These are phyloP conservation scores for Hirudinaria manillensis DNA, from an alignment of 2,888 invertebrate genomes.

Conservation along the genomic window DNA sequence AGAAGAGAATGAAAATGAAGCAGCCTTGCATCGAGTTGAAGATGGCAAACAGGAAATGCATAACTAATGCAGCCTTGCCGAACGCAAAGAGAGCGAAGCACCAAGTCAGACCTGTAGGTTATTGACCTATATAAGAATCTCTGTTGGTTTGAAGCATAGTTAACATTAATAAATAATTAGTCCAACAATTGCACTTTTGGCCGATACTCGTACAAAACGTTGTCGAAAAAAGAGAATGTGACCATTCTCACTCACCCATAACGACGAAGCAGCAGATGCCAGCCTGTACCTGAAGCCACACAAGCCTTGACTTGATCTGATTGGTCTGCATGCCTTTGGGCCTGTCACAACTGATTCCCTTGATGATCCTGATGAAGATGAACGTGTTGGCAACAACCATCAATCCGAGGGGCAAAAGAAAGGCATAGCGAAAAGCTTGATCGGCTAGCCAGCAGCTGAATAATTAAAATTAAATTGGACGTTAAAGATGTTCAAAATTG, in stretches of 20 bases:
- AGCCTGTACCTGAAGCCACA: slow-evolving; percentile 49
- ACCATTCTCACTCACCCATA: slow-evolving; percentile 45
- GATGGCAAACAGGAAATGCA: slow-evolving; percentile 50
- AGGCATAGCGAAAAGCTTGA: slow-evolving; percentile 47
- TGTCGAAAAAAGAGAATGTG: too few species aligned
- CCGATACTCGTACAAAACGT: too few species aligned
- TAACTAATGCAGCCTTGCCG: slow-evolving; percentile 41
- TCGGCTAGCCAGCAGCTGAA: slow-evolving; percentile 47
- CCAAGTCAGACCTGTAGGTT: slow-evolving; percentile 47
- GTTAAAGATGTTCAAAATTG: slow-evolving; percentile 1
- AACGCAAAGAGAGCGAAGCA: slow-evolving; percentile 49
- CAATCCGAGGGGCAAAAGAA: slow-evolving; percentile 47
- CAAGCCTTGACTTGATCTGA: slow-evolving; percentile 52
- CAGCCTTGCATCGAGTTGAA: slow-evolving; percentile 50
- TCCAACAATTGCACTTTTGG: too few species aligned
- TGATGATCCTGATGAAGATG: slow-evolving; percentile 43
- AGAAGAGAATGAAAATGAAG: slow-evolving; percentile 48
- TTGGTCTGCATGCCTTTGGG: slow-evolving; percentile 55
- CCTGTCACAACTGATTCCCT: slow-evolving; percentile 45
- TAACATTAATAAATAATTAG: too few species aligned
- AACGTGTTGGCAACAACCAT: slow-evolving; percentile 43
- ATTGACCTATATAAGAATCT: too few species aligned
- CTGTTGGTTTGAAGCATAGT: too few species aligned
- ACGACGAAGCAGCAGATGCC: slow-evolving; percentile 50
- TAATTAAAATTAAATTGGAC: slow-evolving; percentile 39